These are phyloP conservation scores for Poeciliopsis paucimaculata DNA, from an alignment of 2,797 vertebrate species.

Conservation along the genomic window DNA sequence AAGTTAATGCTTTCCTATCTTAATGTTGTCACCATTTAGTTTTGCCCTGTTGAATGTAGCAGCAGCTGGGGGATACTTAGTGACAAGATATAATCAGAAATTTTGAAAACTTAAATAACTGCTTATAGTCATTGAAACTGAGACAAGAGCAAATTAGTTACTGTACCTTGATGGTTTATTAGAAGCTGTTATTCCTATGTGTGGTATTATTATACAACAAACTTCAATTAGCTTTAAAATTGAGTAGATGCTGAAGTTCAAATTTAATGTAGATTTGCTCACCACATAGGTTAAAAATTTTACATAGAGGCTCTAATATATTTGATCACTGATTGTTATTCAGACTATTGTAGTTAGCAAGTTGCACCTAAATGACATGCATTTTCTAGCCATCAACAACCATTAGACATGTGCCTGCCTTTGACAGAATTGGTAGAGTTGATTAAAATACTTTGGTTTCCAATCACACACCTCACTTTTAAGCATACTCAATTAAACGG, in stretches of 20 bases:
- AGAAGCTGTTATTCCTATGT: not conserved
- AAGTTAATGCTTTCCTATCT: conserved; percentile 35
- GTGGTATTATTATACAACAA: not conserved
- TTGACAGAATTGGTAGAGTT: not conserved
- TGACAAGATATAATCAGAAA: not conserved
- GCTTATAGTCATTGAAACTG: not conserved
- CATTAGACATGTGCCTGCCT: not conserved
- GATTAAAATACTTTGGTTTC: not conserved
- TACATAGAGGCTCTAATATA: not conserved
- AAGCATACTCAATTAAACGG: not conserved
- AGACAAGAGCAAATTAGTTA: not conserved
- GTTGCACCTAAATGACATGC: not conserved
- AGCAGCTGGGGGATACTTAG: conserved; percentile 40
- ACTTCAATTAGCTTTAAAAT: not conserved
- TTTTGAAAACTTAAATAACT: not conserved
- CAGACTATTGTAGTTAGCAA: not conserved
- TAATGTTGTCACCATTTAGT: conserved; percentile 41
- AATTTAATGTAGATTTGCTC: not conserved
- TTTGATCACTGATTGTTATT: not conserved
- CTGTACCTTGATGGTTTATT: not conserved
- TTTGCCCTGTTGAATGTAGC: conserved; percentile 53
- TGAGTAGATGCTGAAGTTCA: not conserved
- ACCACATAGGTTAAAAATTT: not conserved
- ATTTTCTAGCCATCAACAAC: not conserved
- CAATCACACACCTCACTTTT: not conserved